Evolutionary conservation across 2,113 vertebrate species (phyloP).

Genomic region (Actinemys pallida): DNA sequence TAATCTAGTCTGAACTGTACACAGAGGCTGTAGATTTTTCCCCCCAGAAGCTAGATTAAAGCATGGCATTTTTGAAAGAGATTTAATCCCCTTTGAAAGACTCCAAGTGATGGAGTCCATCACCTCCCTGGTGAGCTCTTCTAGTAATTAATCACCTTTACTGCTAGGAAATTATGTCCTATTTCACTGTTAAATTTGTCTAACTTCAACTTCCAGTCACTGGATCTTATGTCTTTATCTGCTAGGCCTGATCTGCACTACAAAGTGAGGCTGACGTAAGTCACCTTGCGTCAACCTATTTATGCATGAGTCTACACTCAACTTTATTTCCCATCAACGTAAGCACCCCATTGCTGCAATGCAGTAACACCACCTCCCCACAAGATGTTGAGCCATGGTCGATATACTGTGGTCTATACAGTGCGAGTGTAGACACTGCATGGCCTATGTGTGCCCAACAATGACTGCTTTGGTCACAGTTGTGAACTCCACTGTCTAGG

Average conservation of each 20-base stretch:
- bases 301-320: background rate
- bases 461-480: background rate
- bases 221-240: background rate
- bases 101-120: background rate
- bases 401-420: no score
- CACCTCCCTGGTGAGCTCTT: background rate
- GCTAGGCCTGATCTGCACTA: background rate
- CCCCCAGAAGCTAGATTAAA: background rate
- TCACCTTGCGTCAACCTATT: background rate
- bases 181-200: background rate
- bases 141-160: background rate
- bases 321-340: background rate
- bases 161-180: background rate
- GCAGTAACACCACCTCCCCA: background rate
- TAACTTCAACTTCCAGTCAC: background rate
- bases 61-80: background rate
- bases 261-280: background rate
- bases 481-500: background rate
- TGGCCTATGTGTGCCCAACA: background rate
- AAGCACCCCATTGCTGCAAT: background rate
- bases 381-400: background rate
- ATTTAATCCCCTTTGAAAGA: background rate
- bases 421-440: no score
- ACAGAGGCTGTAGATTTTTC: background rate
- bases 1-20: background rate